A percentile compares a stretch with the other conserved stretches of the same genome.
These are phyloP conservation scores for Chromobotia macracanthus DNA, from an alignment of 2,797 vertebrate species.

Conservation along the genomic window DNA sequence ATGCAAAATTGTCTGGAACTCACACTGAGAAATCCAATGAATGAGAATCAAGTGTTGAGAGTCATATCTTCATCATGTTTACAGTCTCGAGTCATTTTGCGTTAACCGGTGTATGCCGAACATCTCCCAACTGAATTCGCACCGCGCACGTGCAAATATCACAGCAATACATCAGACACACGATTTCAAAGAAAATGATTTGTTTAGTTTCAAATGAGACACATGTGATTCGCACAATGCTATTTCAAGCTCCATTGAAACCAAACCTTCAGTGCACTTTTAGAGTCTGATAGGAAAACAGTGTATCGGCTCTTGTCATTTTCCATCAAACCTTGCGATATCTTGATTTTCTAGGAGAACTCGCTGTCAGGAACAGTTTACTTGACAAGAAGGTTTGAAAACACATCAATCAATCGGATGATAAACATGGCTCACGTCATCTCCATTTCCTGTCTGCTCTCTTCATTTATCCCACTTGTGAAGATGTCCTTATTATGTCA, in stretches of 20 bases:
- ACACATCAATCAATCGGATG: conserved; percentile 60
- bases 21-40: conserved; percentile 48
- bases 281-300: conserved; percentile 53
- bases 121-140: conserved; percentile 20
- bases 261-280: conserved; percentile 49
- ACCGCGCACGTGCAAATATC: background rate
- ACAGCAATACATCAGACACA: conserved; percentile 26
- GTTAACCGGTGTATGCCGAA: conserved; percentile 13
- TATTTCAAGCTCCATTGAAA: conserved; percentile 57
- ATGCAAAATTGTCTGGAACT: conserved; percentile 47
- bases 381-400: conserved; percentile 60
- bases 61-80: conserved; percentile 48
- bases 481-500: conserved; percentile 71
- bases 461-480: conserved; percentile 53
- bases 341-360: conserved; percentile 57
- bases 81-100: conserved; percentile 43
- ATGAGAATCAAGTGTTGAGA: conserved; percentile 30
- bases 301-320: conserved; percentile 59
- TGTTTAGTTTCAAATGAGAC: conserved; percentile 53
- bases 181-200: conserved; percentile 43
- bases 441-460: conserved; percentile 38
- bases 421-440: conserved; percentile 53
- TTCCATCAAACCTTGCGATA: conserved; percentile 56
- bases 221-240: conserved; percentile 42
- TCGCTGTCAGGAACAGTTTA: conserved; percentile 62